phyloP scores from a whole-genome alignment of 37 sponge, comb jelly and placozoan species.

The Geodia barretti region DNA sequence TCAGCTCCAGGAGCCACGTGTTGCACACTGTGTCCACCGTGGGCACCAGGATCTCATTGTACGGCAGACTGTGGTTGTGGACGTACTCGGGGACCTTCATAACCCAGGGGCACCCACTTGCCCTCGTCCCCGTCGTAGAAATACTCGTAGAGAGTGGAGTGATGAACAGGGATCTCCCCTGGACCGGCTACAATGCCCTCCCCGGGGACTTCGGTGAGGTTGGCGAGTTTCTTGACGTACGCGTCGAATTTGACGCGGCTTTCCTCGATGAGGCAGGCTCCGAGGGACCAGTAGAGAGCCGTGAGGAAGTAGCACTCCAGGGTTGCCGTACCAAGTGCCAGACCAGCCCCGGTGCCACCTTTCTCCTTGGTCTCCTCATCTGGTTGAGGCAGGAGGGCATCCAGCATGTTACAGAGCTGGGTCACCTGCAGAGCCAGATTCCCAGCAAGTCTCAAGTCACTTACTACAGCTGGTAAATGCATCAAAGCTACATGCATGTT shows the following conservation, averaged over 20 bases:
- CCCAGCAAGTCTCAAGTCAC: no score
- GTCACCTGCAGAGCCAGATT: constrained; percentile 39
- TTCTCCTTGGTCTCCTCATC: constrained; percentile 55
- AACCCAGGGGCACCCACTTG: constrained; percentile 91
- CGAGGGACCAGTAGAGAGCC: constrained; percentile 93
- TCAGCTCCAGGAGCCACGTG: constrained; percentile 96
- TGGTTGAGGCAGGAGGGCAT: constrained; percentile 78
- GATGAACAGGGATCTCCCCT: constrained; percentile 85
- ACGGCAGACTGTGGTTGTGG: constrained; percentile 80
- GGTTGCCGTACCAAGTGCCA: constrained; percentile 53
- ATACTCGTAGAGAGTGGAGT: constrained; percentile 94
- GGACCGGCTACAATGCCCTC: constrained; percentile 70
- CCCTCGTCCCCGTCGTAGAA: constrained; percentile 66
- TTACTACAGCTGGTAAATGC: no score
- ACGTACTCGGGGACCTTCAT: constrained; percentile 90
- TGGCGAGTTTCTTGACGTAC: constrained; percentile 81
- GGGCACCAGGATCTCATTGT: constrained; percentile 96
- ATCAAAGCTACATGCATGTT: no score
- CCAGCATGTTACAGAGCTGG: constrained; percentile 85
- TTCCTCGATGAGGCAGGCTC: constrained; percentile 91
- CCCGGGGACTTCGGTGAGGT: constrained; percentile 65
- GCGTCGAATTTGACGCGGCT: constrained; percentile 91
- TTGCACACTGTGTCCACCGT: constrained; percentile 97
- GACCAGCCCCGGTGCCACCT: constrained; percentile 50
- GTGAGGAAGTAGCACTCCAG: constrained; percentile 88